A percentile compares a stretch with the other conserved stretches of the same genome.
Conservation (phyloP, 2,113 vertebrate species). For the Sarotherodon lohbergeri region DNA sequence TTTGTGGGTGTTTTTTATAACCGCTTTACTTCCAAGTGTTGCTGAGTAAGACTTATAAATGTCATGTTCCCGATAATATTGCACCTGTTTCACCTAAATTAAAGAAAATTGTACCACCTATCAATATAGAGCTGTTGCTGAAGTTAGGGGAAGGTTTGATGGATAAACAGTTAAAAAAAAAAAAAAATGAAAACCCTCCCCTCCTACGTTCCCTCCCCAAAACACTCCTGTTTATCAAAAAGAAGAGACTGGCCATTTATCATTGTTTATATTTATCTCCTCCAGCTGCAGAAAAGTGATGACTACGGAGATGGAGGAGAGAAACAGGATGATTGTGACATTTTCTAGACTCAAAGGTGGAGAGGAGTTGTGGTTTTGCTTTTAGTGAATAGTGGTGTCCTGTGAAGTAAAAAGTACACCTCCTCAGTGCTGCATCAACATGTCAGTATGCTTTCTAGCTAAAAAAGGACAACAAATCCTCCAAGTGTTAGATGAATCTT, state of each 20-base stretch:
- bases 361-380: neutral
- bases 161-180: neutral
- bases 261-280: neutral
- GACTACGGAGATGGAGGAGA: neutral
- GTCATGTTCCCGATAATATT: neutral
- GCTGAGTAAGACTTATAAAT: neutral
- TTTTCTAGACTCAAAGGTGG: neutral
- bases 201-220: neutral
- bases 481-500: neutral
- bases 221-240: slow-evolving; percentile 12
- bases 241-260: slow-evolving; percentile 2
- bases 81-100: neutral
- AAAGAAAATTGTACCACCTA: neutral
- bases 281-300: neutral
- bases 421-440: neutral
- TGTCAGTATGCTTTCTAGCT: neutral
- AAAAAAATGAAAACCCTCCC: neutral
- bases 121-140: neutral
- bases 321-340: neutral
- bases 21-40: neutral
- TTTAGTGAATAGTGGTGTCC: neutral
- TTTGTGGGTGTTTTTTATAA: neutral
- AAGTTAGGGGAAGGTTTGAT: neutral
- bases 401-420: neutral
- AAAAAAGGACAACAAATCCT: neutral